Percentiles rank a stretch among this genome's conserved stretches.
These are phyloP conservation scores for Chaetogeoica ovagalla DNA, from an alignment of 2,888 invertebrate species.

Conservation along the genomic window DNA sequence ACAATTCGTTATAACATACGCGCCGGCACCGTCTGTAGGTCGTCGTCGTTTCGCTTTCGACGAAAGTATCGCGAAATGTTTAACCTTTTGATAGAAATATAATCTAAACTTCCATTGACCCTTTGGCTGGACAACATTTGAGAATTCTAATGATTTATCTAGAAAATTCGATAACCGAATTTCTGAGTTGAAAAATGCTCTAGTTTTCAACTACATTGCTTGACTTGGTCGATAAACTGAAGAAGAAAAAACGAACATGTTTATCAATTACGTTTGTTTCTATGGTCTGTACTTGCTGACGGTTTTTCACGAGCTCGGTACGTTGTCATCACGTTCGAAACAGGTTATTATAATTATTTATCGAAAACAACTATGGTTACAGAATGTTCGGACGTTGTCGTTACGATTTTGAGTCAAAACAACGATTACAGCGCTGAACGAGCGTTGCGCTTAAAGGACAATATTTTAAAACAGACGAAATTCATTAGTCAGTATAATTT, in stretches of 20 bases:
- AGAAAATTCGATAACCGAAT: no score
- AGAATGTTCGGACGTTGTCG: slow-evolving; percentile 66
- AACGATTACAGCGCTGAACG: slow-evolving; percentile 69
- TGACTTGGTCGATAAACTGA: no score
- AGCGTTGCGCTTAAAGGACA: slow-evolving; percentile 64
- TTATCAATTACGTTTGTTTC: slow-evolving; percentile 7
- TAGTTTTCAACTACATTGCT: no score
- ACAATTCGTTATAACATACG: no score
- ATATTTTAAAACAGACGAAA: slow-evolving; percentile 65
- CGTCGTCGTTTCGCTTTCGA: no score
- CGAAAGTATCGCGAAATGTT: no score
- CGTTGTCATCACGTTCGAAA: neutral
- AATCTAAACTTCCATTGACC: no score
- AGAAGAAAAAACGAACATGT: neutral
- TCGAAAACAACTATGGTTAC: slow-evolving; percentile 59
- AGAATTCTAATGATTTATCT: no score
- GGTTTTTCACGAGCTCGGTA: neutral
- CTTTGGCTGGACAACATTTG: no score
- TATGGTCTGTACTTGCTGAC: neutral
- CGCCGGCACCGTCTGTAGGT: no score
- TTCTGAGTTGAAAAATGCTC: no score
- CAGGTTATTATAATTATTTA: neutral
- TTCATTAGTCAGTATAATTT: slow-evolving; percentile 55
- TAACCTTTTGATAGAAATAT: no score
- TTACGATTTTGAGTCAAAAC: slow-evolving; percentile 69